Evolutionary conservation across 2,113 vertebrate species (phyloP), one percentile per base, ranked within the genome.

Genomic region (Lycocorax pyrrhopterus): DNA sequence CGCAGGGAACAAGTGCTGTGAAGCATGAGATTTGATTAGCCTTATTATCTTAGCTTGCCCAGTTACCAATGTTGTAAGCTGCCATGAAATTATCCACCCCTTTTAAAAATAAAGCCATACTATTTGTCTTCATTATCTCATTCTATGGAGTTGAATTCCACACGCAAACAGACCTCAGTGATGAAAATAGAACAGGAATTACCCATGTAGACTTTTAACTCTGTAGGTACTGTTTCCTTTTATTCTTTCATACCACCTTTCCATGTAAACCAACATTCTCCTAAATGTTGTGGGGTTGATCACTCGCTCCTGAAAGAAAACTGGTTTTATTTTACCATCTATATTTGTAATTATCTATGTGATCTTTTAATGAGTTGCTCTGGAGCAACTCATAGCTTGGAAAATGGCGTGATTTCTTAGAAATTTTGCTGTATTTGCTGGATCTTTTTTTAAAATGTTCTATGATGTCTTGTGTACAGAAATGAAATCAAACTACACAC

Each of bases 1-100:
- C 4, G 56, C 74, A 47, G 25, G 93, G 90, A 86, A 89, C 68
- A 75, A 87, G 89, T n/a, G 79, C 74, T 95, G 73, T 94, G 89
- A 93, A 97, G 96, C 79, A 51, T 96, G 94, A 97, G 94, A 96
- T 96, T 95, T 96, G 92, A 97, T 96, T 96, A 92, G 63, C 83
- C 73, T 97, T 91, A 81, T 97, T 96, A 92, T 89, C 73, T 94
- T 89, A 92, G 94, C 93, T 96, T 97, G 92, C 87, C 93, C 94
- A 95, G 96, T 85, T 83, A 82, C 83, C 90, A 96, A 83, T 89
- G 89, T 95, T 95, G 79, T 96, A 92, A 91, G 94, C 97, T 92
- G 89, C 96, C 93, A 96, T 84, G 90, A 96, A 96, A 94, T 94
- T 96, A 97, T 92, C 93, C 80, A 82, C 88, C 67, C 92, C 80